Percentiles rank a stretch among this genome's conserved stretches.
Evolutionary conservation across 2,797 vertebrate genomes (phyloP).

Genomic region (Psittacula derbiana): DNA sequence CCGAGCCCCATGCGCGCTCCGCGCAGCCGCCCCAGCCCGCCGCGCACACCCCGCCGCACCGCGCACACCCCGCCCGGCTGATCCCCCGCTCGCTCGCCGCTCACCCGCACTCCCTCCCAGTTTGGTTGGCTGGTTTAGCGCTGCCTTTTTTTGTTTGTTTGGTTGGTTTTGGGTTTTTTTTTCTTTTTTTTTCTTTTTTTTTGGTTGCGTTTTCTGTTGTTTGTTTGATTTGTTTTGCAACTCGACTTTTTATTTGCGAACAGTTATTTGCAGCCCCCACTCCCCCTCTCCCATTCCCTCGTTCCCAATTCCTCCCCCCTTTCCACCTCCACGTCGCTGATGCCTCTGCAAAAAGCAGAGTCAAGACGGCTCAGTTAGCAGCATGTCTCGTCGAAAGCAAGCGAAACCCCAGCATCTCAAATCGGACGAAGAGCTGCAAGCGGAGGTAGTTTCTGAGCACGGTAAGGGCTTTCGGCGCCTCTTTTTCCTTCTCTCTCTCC

Average conservation of each 20-base stretch:
- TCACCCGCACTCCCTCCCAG: background rate
- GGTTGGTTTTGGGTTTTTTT: background rate
- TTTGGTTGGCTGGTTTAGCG: background rate
- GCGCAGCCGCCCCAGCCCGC: constrained; percentile 82
- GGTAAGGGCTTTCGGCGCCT: constrained; percentile 79
- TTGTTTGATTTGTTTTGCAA: constrained; percentile 23
- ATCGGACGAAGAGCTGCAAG: constrained; percentile 91
- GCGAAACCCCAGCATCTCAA: constrained; percentile 98
- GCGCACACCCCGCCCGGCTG: constrained; percentile 58
- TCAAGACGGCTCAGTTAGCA: constrained; percentile 85
- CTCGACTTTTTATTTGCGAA: constrained; percentile 82
- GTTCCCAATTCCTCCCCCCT: background rate
- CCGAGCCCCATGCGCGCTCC: constrained; percentile 92
- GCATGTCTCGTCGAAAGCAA: constrained; percentile 99
- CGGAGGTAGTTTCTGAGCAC: constrained; percentile 88
- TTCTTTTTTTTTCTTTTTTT: background rate
- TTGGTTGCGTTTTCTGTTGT: constrained; percentile 11
- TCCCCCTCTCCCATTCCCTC: constrained; percentile 18
- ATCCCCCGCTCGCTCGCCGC: background rate
- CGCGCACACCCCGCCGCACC: constrained; percentile 75
- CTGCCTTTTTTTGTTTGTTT: background rate
- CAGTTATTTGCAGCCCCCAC: constrained; percentile 52
- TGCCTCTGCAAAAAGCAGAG: constrained; percentile 90
- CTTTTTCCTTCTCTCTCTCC: background rate
- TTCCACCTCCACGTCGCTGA: constrained; percentile 77